These are phyloP conservation scores for Euplagia quadripunctaria DNA, from an alignment of 2,888 invertebrate genomes.

Conservation along the genomic window DNA sequence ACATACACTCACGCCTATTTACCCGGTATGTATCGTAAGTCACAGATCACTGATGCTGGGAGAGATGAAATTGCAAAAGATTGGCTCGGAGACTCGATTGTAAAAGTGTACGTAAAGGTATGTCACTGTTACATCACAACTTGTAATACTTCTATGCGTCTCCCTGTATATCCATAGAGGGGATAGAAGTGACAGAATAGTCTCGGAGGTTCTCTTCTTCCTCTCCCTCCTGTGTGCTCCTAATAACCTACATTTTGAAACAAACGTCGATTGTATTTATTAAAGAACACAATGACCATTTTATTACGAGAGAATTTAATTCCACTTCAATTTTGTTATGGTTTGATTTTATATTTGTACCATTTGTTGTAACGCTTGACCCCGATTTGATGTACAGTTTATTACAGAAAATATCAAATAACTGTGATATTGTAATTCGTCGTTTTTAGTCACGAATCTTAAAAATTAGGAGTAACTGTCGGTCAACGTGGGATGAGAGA, in stretches of 20 bases:
- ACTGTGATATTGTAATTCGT: background rate
- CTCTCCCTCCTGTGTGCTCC: background rate
- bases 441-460: background rate
- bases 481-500: background rate
- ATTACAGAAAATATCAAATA: background rate
- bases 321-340: constrained; percentile 5
- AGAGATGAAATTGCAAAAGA: too few species aligned
- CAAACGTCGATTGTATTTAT: background rate
- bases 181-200: too few species aligned
- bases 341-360: constrained; percentile 6
- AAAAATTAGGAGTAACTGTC: background rate
- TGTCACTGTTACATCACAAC: too few species aligned
- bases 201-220: background rate
- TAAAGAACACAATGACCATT: background rate
- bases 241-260: background rate
- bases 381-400: background rate
- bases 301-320: constrained; percentile 1
- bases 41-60: too few species aligned
- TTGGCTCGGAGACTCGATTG: too few species aligned
- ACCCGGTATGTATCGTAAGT: too few species aligned
- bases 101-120: too few species aligned
- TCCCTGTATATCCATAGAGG: too few species aligned
- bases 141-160: too few species aligned
- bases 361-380: constrained; percentile 1
- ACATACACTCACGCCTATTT: too few species aligned